phyloP scores from a whole-genome alignment of 2,113 vertebrate species.

The Xenopus borealis region DNA sequence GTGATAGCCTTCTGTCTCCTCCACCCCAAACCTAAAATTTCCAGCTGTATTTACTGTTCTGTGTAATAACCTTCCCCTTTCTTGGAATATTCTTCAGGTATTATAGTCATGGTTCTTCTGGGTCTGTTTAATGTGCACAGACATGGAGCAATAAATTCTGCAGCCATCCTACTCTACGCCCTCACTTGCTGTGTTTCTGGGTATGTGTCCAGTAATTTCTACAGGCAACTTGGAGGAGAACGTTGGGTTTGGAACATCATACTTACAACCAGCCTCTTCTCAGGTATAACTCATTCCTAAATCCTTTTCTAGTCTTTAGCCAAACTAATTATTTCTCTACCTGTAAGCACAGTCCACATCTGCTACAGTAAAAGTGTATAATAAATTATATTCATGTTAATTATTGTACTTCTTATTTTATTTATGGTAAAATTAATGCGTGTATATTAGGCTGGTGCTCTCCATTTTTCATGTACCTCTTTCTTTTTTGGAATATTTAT shows the following conservation, averaged over 20 bases:
- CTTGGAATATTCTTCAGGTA: slow-evolving; percentile 60
- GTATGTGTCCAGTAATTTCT: slow-evolving; percentile 86
- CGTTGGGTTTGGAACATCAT: slow-evolving; percentile 93
- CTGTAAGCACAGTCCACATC: not conserved
- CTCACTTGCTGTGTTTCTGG: slow-evolving; percentile 88
- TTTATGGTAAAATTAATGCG: too few relatives aligned
- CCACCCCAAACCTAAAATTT: not conserved
- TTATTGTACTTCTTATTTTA: too few relatives aligned
- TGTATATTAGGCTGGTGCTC: too few relatives aligned
- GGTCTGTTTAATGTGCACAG: slow-evolving; percentile 89
- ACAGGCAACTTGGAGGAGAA: slow-evolving; percentile 84
- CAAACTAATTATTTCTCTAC: not conserved
- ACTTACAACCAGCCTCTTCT: slow-evolving; percentile 86
- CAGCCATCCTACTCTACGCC: slow-evolving; percentile 84
- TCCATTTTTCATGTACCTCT: too few relatives aligned
- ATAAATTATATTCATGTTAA: too few relatives aligned
- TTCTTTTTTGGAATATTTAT: too few relatives aligned
- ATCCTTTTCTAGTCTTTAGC: not conserved
- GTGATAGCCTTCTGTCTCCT: slow-evolving; percentile 51
- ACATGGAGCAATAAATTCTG: slow-evolving; percentile 87
- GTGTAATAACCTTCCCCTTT: not conserved
- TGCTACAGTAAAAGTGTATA: too few relatives aligned
- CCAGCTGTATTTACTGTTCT: not conserved
- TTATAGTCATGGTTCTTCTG: slow-evolving; percentile 84
- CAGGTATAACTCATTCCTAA: slow-evolving; percentile 61